phyloP scores from a whole-genome alignment of 2,888 invertebrate species.

The Creontiades dilutus region DNA sequence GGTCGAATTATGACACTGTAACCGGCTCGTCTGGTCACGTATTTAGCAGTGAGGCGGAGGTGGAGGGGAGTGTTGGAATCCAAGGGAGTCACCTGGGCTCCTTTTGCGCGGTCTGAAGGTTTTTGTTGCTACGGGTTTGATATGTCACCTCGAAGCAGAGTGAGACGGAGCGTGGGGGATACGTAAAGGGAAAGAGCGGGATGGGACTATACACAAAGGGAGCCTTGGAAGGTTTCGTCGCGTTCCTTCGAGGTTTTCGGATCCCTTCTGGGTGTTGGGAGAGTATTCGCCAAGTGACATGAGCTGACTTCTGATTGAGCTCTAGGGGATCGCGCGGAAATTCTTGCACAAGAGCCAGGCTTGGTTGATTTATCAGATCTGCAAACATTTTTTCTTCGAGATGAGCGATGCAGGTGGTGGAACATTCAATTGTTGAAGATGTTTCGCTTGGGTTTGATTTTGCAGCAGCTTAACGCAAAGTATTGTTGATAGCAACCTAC shows the following conservation, averaged over 20 bases:
- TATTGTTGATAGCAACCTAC: no score
- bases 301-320: neutral
- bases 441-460: no score
- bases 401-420: no score
- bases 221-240: neutral
- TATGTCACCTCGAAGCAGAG: constrained; percentile 48
- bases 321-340: neutral
- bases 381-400: no score
- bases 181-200: neutral
- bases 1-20: constrained; percentile 56
- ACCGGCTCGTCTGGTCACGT: constrained; percentile 65
- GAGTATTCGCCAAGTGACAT: neutral
- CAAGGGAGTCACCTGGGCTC: constrained; percentile 49
- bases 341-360: no score
- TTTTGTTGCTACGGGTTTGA: constrained; percentile 43
- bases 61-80: constrained; percentile 49
- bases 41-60: constrained; percentile 42
- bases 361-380: no score
- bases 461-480: no score
- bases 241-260: constrained; percentile 28
- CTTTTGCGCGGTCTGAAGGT: constrained; percentile 16
- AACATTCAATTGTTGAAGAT: no score
- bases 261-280: constrained; percentile 15
- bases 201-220: neutral
- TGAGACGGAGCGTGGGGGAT: neutral